These are phyloP conservation scores for Psittacula derbiana DNA, from an alignment of 2,797 vertebrate species.

Conservation along the genomic window DNA sequence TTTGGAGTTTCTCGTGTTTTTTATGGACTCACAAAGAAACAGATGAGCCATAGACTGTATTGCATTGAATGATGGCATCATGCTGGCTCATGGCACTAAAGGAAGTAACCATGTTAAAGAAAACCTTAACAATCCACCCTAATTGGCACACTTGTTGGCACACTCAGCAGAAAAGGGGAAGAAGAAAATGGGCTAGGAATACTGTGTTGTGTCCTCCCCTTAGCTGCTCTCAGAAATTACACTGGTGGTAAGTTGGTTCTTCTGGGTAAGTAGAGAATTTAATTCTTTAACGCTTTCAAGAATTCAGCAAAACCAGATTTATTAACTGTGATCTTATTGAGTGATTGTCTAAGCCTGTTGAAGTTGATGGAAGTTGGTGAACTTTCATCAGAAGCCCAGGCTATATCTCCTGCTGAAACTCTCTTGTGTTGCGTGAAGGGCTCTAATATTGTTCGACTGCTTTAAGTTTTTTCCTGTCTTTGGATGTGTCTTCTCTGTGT, in stretches of 20 bases:
- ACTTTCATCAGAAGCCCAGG: not conserved
- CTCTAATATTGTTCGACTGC: accelerated
- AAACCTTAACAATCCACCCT: not conserved
- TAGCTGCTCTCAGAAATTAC: not conserved
- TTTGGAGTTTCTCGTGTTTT: not conserved
- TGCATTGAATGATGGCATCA: not conserved
- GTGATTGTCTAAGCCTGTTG: not conserved
- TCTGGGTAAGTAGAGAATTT: not conserved
- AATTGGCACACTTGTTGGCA: not conserved
- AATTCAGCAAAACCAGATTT: not conserved
- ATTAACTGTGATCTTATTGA: not conserved
- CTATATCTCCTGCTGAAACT: not conserved
- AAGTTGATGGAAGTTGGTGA: not conserved
- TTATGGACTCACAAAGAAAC: not conserved
- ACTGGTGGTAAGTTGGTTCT: not conserved
- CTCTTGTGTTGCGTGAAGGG: not conserved
- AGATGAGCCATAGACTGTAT: not conserved
- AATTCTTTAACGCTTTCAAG: not conserved
- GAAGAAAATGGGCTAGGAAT: not conserved
- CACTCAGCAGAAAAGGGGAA: not conserved
- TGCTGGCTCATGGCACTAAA: not conserved
- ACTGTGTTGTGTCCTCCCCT: not conserved
- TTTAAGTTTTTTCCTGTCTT: not conserved
- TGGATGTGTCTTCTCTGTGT: not conserved
- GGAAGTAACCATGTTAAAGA: not conserved